A percentile compares a stretch with the other conserved stretches of the same genome.
Conservation (phyloP, 2,888 invertebrate species). For the Salticus scenicus region DNA sequence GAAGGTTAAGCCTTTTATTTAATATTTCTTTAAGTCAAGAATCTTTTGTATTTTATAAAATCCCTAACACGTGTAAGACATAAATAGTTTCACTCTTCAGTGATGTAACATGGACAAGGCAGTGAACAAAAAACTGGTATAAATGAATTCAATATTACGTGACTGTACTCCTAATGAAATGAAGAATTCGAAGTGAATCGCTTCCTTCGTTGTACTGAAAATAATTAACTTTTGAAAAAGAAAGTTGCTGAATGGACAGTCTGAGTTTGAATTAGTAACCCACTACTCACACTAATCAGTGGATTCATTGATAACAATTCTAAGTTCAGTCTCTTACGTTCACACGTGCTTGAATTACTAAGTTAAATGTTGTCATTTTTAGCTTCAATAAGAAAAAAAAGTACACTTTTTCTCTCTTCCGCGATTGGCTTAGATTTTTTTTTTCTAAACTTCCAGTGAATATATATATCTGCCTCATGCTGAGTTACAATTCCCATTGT, state of each 20-base stretch:
- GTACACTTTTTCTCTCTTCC: no score
- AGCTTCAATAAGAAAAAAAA: neutral
- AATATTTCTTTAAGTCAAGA: neutral
- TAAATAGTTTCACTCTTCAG: constrained; percentile 1
- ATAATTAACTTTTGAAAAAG: constrained; percentile 2
- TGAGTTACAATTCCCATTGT: no score
- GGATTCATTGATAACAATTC: neutral
- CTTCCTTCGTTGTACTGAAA: neutral
- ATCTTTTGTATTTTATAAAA: neutral
- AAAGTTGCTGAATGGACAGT: neutral
- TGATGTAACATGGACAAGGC: neutral
- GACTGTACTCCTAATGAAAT: constrained; percentile 8
- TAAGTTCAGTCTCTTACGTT: neutral
- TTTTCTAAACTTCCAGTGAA: no score
- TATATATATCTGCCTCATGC: no score
- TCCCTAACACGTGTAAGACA: constrained; percentile 14
- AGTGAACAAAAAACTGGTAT: neutral
- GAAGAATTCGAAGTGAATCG: constrained; percentile 9
- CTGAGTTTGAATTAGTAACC: constrained; percentile 1
- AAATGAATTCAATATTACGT: constrained; percentile 12
- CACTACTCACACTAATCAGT: constrained; percentile 9
- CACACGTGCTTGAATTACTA: neutral
- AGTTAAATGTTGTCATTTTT: neutral
- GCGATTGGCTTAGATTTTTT: no score
- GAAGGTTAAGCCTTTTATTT: constrained; percentile 4